Conservation (phyloP, 2,888 invertebrate genomes). For the Laothoe populi region DNA sequence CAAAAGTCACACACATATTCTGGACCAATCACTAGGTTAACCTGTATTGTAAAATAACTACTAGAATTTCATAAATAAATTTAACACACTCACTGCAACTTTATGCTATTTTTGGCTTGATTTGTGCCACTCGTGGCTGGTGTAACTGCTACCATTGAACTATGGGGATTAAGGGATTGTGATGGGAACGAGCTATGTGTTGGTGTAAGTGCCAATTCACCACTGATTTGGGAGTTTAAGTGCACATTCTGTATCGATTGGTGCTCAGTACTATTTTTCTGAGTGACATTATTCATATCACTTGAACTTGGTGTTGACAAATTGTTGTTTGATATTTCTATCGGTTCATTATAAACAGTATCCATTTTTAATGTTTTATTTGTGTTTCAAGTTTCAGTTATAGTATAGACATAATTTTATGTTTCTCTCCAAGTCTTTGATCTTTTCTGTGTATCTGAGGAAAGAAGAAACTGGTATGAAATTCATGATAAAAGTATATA, state of each 20-base stretch:
- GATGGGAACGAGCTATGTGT: constrained; percentile 71
- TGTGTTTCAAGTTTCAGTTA: neutral
- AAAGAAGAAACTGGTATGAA: too few relatives aligned
- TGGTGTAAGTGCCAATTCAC: constrained; percentile 74
- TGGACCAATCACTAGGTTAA: too few relatives aligned
- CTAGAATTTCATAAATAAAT: neutral
- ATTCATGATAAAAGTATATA: too few relatives aligned
- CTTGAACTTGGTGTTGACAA: constrained; percentile 20
- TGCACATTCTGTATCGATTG: constrained; percentile 28
- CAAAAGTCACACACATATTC: too few relatives aligned
- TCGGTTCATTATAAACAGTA: neutral
- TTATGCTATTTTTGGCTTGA: constrained; percentile 86
- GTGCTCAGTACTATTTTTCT: constrained; percentile 7
- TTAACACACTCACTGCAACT: constrained; percentile 82
- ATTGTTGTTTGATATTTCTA: constrained; percentile 2
- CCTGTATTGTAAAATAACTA: too few relatives aligned
- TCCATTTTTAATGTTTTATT: constrained; percentile 19
- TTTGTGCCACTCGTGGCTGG: constrained; percentile 81
- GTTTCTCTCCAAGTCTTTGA: neutral
- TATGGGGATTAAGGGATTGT: constrained; percentile 80
- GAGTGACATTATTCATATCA: constrained; percentile 9
- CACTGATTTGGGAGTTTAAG: constrained; percentile 51
- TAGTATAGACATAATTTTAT: too few relatives aligned
- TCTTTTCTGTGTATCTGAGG: too few relatives aligned
- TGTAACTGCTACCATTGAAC: constrained; percentile 79